Base-by-base conservation (phyloP, 2,113 vertebrate genomes). In the Pseudorhombus dupliciocellatus region DNA sequence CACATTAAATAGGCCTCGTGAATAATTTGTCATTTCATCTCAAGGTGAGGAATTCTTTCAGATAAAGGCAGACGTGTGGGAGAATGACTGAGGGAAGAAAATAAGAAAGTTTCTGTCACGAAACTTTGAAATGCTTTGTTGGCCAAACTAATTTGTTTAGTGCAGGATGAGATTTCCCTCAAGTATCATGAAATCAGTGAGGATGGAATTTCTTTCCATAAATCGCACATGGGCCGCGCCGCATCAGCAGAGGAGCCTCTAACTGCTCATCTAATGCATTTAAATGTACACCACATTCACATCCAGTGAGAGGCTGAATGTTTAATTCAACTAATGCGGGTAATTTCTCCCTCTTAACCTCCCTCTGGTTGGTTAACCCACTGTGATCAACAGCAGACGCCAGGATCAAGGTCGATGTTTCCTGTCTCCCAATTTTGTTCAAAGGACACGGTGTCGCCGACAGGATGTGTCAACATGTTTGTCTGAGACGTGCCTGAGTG, bases 31-130 rank as follows among this genome's bases (percentile, higher is more conserved):
- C 61, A 56, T 70, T 80, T 83, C 86, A 69, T 67, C 24, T 90
- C 94, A 93, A 87, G 92, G 94, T 94, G 80, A 94, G 92, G 92
- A 93, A 62, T 94, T 71, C 93, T 89, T 53, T 94, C 87, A 94
- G 75, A 68, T 22, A 73, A 50, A 80, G 24, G 24, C 20, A 34
- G 85, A 93, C 77, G 52, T 91, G 60, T 92, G 94, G 84, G 94
- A 92, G 92, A 93, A 93, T 0, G 93, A 91, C 0, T 40, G 6
- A 92, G 48, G 26, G 48, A 66, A 20, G 42, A 62, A 68, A 68
- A 66, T 31, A 57, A 67, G 18, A 59, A 95, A 85, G 89, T 93
- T 65, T 95, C 93, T 62, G 62, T 75, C 2, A 96, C 95, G 75
- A 90, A 90, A 92, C 94, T 93, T 84, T 90, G 91, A 62, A 80